These are phyloP conservation scores for Petrosia ficiformis DNA, from an alignment of 37 sponge, comb jelly and placozoan genomes.

Conservation along the genomic window DNA sequence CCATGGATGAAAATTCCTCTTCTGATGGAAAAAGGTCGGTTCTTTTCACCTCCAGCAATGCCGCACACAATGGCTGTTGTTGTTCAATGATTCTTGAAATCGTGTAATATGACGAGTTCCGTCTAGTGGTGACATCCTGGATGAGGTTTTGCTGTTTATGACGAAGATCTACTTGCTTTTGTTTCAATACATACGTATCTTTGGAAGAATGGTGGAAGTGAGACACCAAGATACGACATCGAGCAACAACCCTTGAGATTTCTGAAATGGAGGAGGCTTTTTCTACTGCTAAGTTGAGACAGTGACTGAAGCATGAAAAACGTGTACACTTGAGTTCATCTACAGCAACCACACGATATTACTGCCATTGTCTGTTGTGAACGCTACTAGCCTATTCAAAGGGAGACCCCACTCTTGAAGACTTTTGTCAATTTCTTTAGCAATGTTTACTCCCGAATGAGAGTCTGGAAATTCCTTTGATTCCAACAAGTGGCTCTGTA, in stretches of 20 bases:
- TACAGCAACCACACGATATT: constrained; percentile 21
- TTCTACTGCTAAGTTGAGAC: constrained; percentile 16
- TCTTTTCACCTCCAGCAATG: constrained; percentile 19
- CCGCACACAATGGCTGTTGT: too few species aligned
- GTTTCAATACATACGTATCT: constrained; percentile 11
- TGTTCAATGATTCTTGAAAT: constrained; percentile 26
- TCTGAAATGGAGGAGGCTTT: constrained; percentile 4
- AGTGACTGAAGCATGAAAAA: constrained; percentile 24
- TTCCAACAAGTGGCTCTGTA: constrained; percentile 20
- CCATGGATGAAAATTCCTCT: constrained; percentile 18
- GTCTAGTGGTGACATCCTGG: constrained; percentile 38
- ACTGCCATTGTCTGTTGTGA: too few species aligned
- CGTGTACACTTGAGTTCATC: constrained; percentile 3
- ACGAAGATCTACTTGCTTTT: constrained; percentile 20
- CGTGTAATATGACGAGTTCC: constrained; percentile 47
- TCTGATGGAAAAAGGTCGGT: constrained; percentile 32
- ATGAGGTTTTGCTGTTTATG: constrained; percentile 11
- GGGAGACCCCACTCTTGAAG: constrained; percentile 1
- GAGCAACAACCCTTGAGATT: constrained; percentile 15
- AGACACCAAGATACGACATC: constrained; percentile 21
- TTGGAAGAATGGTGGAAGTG: constrained; percentile 28
- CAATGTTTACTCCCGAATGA: constrained; percentile 16
- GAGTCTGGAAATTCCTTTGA: constrained; percentile 8
- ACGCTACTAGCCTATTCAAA: constrained; percentile 1
- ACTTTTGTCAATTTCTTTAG: background rate